phyloP scores from a whole-genome alignment of 2,888 invertebrate species.

The Acleris holmiana region DNA sequence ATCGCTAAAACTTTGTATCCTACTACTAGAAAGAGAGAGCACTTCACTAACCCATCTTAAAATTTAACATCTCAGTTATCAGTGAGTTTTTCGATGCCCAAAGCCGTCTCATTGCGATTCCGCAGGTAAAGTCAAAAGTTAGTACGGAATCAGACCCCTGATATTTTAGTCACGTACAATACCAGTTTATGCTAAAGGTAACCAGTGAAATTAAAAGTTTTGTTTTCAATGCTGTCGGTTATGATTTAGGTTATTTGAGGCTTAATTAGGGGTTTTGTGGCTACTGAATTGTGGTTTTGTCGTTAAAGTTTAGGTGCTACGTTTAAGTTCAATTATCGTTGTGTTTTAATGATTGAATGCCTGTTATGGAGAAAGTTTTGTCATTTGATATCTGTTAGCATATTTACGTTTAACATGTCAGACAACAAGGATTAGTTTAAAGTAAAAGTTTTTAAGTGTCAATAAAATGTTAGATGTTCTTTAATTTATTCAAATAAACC shows the following conservation, averaged over 20 bases:
- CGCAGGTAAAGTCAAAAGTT: conserved; percentile 68
- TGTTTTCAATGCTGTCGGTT: conserved; percentile 18
- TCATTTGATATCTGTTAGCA: neutral
- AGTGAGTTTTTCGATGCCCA: conserved; percentile 31
- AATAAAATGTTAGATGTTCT: too few relatives aligned
- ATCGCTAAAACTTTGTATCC: too few relatives aligned
- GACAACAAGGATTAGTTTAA: neutral
- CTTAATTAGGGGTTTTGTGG: conserved; percentile 16
- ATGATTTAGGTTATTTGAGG: conserved; percentile 17
- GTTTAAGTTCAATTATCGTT: neutral
- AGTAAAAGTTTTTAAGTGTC: neutral
- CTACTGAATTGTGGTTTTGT: conserved; percentile 16
- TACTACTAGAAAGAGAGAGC: too few relatives aligned
- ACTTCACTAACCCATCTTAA: neutral
- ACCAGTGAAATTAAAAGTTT: conserved; percentile 27
- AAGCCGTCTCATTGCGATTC: conserved; percentile 61
- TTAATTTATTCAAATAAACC: too few relatives aligned
- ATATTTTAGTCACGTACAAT: conserved; percentile 65
- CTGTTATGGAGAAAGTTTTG: neutral
- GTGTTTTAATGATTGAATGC: neutral
- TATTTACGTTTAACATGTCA: neutral
- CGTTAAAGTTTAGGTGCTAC: conserved; percentile 17
- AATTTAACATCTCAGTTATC: conserved; percentile 29
- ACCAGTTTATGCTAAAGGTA: conserved; percentile 56
- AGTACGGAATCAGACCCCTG: conserved; percentile 55